These are phyloP conservation scores for Luscinia luscinia DNA, from an alignment of 2,797 vertebrate species.

Conservation along the genomic window DNA sequence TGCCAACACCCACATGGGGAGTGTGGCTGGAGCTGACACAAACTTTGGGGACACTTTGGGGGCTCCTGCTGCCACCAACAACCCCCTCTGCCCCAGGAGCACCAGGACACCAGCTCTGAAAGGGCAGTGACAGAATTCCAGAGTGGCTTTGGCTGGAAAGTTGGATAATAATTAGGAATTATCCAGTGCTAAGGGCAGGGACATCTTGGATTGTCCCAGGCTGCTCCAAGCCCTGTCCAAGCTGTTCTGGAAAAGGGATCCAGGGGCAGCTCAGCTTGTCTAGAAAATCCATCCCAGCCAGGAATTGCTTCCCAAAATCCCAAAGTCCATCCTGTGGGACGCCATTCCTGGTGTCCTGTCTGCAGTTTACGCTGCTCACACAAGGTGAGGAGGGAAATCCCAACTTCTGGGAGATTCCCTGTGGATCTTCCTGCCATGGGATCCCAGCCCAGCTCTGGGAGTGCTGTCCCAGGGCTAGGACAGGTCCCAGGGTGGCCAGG, in stretches of 20 bases:
- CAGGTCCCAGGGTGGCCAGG: too few species aligned
- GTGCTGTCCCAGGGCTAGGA: too few species aligned
- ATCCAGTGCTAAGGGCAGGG: not conserved
- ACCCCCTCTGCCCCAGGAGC: not conserved
- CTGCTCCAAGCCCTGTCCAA: not conserved
- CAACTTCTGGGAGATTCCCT: not conserved
- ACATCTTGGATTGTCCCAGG: not conserved
- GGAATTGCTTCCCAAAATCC: not conserved
- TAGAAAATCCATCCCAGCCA: not conserved
- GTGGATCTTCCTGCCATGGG: accelerated
- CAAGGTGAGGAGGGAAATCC: accelerated
- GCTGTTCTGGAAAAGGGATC: not conserved
- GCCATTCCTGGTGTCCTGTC: accelerated
- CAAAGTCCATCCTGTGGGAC: accelerated
- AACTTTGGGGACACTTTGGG: not conserved
- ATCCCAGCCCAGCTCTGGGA: too few species aligned
- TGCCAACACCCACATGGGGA: accelerated
- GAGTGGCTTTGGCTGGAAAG: accelerated
- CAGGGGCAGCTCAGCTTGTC: not conserved
- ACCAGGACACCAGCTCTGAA: accelerated
- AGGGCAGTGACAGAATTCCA: not conserved
- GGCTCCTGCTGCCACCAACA: not conserved
- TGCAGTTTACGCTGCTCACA: accelerated
- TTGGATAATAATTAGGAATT: too few species aligned
- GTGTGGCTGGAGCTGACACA: not conserved